These are phyloP conservation scores for Lydus trimaculatus DNA, from an alignment of 2,888 invertebrate species.

Conservation along the genomic window DNA sequence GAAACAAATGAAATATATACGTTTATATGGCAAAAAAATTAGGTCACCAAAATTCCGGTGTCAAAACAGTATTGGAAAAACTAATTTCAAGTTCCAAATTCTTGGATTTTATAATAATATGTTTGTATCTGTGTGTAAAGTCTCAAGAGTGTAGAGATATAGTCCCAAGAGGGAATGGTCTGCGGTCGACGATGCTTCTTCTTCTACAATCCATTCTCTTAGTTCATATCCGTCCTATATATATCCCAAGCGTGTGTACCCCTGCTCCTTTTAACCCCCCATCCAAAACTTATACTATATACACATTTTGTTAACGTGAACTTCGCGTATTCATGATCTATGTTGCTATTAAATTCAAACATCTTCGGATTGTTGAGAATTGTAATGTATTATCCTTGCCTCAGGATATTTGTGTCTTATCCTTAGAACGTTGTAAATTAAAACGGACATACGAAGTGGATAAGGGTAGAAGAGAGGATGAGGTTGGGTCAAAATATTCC, in stretches of 20 bases:
- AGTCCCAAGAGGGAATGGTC: slow-evolving; percentile 54
- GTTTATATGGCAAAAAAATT: not conserved
- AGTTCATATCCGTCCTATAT: slow-evolving; percentile 52
- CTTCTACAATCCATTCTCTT: slow-evolving; percentile 57
- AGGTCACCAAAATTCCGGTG: slow-evolving; percentile 10
- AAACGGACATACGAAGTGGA: not conserved
- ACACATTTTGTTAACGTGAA: slow-evolving; percentile 57
- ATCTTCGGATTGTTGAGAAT: slow-evolving; percentile 62
- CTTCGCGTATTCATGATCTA: slow-evolving; percentile 60
- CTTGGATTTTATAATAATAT: slow-evolving; percentile 46
- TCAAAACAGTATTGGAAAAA: not conserved
- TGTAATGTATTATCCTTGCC: slow-evolving; percentile 61
- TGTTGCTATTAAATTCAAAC: slow-evolving; percentile 62
- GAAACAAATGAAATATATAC: not conserved
- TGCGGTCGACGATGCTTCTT: slow-evolving; percentile 53
- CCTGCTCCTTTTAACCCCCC: not conserved
- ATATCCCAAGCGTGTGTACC: too few species aligned
- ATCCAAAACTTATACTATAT: slow-evolving; percentile 50
- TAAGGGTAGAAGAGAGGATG: too few species aligned
- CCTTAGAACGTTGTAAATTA: slow-evolving; percentile 17
- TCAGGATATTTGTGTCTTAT: slow-evolving; percentile 39
- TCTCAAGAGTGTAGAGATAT: slow-evolving; percentile 36
- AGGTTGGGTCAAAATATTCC: too few species aligned
- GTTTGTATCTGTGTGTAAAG: slow-evolving; percentile 39
- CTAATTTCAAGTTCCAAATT: slow-evolving; percentile 42